Conservation (phyloP, 2,113 vertebrate genomes). For the Notarius lentiginosus region DNA sequence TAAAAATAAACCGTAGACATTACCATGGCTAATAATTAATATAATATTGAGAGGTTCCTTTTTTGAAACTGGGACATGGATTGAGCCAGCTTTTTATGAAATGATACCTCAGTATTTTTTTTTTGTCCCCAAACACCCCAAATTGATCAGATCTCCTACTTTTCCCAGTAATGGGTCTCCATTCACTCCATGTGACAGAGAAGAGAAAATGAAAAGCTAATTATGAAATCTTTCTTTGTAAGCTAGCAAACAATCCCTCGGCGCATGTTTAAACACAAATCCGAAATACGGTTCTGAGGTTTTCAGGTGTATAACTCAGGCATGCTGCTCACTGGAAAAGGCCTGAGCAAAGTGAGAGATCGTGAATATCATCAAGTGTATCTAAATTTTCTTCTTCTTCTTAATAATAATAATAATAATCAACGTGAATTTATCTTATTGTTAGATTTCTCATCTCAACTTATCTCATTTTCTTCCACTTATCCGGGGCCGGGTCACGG, state of each 20-base stretch:
- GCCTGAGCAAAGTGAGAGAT: neutral
- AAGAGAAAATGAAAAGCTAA: conserved; percentile 50
- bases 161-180: conserved; percentile 48
- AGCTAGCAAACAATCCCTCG: neutral
- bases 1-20: neutral
- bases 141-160: neutral
- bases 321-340: neutral
- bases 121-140: neutral
- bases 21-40: neutral
- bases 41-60: neutral
- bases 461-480: too few relatives aligned
- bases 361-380: too few relatives aligned
- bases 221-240: conserved; percentile 56
- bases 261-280: neutral
- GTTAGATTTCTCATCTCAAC: too few relatives aligned
- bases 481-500: too few relatives aligned
- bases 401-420: too few relatives aligned
- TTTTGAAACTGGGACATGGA: conserved; percentile 2
- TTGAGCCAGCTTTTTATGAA: neutral
- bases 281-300: neutral
- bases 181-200: conserved; percentile 45
- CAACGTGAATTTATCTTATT: too few relatives aligned
- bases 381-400: too few relatives aligned
- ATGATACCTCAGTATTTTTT: neutral
- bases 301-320: neutral